Percentiles rank a stretch among this genome's conserved stretches.
These are phyloP conservation scores for Xanthorhoe spadicearia DNA, from an alignment of 2,888 invertebrate genomes.

Conservation along the genomic window DNA sequence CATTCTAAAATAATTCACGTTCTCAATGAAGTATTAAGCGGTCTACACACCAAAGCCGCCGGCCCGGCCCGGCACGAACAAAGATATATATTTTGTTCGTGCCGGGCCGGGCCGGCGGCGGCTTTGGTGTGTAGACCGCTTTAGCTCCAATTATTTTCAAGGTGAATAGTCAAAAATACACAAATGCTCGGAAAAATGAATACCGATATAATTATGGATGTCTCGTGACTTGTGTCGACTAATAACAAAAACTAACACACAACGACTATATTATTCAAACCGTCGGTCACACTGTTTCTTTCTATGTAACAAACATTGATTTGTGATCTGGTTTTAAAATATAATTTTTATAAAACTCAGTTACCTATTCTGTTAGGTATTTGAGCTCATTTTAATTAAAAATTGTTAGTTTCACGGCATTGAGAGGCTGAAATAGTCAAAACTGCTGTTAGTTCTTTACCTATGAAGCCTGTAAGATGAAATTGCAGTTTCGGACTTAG, in stretches of 20 bases:
- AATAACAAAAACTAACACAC: conserved; percentile 38
- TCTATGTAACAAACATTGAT: conserved; percentile 5
- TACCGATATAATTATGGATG: conserved; percentile 24
- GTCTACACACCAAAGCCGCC: no score
- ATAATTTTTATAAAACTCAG: not conserved
- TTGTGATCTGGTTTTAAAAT: conserved; percentile 1
- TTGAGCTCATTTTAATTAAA: no score
- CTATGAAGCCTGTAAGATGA: no score
- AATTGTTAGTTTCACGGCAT: no score
- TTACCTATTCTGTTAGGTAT: no score
- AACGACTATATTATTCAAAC: conserved; percentile 46
- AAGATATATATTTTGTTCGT: no score
- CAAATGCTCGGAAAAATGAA: conserved; percentile 23
- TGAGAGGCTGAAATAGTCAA: no score
- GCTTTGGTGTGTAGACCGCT: no score
- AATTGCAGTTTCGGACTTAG: no score
- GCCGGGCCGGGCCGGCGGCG: no score
- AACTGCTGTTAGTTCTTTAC: no score
- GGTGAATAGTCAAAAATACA: conserved; percentile 29
- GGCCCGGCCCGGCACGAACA: no score
- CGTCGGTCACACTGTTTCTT: conserved; percentile 43
- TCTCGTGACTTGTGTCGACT: conserved; percentile 49
- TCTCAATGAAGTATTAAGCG: not conserved
- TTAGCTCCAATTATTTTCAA: conserved; percentile 37
- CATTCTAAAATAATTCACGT: conserved; percentile 1